phyloP scores from a whole-genome alignment of 2,888 invertebrate species.

The Camponotus fellah region DNA sequence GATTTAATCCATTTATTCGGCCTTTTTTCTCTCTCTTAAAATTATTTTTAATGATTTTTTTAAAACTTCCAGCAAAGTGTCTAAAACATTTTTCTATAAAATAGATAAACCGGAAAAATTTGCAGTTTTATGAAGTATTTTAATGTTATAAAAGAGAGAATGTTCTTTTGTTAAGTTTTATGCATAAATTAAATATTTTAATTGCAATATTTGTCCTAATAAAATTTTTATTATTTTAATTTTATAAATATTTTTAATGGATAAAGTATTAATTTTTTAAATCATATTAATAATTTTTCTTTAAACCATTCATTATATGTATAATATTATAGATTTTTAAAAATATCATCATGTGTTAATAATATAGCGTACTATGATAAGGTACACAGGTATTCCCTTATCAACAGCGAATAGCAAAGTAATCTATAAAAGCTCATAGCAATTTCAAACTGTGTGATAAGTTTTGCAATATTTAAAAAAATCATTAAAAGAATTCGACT shows the following conservation, averaged over 20 bases:
- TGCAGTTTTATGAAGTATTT: neutral
- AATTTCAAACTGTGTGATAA: neutral
- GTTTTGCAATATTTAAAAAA: neutral
- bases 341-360: conserved; percentile 17
- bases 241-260: conserved; percentile 5
- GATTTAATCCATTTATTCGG: neutral
- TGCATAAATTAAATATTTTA: neutral
- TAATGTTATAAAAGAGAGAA: neutral
- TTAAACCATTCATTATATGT: neutral
- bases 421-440: neutral
- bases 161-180: neutral
- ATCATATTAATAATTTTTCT: neutral
- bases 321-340: neutral
- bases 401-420: conserved; percentile 17
- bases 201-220: neutral
- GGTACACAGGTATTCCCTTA: neutral
- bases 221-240: conserved; percentile 1
- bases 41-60: neutral
- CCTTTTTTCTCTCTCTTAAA: neutral
- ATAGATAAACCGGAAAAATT: neutral
- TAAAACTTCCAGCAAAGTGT: neutral
- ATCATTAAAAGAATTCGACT: neutral
- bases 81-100: neutral
- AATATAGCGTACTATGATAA: conserved; percentile 7
- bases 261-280: neutral